phyloP scores from a whole-genome alignment of 2,113 vertebrate genomes.

The Zapornia atra region DNA sequence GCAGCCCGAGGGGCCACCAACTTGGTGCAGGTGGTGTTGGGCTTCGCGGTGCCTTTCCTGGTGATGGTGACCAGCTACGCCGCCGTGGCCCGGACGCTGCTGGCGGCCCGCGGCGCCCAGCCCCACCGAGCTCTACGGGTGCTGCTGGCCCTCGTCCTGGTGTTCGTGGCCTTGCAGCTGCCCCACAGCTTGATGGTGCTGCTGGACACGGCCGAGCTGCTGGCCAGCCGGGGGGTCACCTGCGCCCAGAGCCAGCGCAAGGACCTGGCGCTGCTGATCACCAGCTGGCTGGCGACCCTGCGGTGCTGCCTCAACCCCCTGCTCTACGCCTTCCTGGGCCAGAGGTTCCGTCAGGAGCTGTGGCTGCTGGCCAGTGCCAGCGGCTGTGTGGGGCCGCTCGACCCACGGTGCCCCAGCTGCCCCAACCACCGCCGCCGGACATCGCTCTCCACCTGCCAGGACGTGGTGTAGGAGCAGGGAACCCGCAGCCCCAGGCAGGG shows the following conservation, averaged over 20 bases:
- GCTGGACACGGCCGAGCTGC: constrained; percentile 73
- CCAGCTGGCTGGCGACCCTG: constrained; percentile 83
- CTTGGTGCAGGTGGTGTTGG: constrained; percentile 75
- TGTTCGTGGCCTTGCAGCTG: constrained; percentile 88
- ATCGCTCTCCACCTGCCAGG: constrained; percentile 4
- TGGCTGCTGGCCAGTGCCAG: constrained; percentile 65
- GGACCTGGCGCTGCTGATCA: constrained; percentile 82
- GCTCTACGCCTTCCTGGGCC: constrained; percentile 89
- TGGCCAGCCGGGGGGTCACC: constrained; percentile 52
- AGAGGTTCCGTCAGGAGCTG: constrained; percentile 88
- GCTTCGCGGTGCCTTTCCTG: constrained; percentile 83
- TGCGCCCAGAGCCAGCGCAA: constrained; percentile 75
- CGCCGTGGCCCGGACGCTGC: constrained; percentile 77
- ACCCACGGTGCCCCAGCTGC: not conserved
- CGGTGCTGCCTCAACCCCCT: constrained; percentile 94
- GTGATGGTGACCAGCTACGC: constrained; percentile 88
- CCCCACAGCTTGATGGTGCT: constrained; percentile 87
- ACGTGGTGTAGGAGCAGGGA: not conserved
- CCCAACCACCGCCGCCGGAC: not conserved
- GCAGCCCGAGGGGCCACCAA: constrained; percentile 73
- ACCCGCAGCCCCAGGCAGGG: fast-evolving
- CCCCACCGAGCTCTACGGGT: constrained; percentile 85
- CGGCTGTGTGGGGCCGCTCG: constrained; percentile 30
- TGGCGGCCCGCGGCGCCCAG: constrained; percentile 70
- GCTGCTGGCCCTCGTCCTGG: constrained; percentile 84